These are phyloP conservation scores for Saturnia japonica DNA, from an alignment of 2,888 invertebrate species.

Conservation along the genomic window DNA sequence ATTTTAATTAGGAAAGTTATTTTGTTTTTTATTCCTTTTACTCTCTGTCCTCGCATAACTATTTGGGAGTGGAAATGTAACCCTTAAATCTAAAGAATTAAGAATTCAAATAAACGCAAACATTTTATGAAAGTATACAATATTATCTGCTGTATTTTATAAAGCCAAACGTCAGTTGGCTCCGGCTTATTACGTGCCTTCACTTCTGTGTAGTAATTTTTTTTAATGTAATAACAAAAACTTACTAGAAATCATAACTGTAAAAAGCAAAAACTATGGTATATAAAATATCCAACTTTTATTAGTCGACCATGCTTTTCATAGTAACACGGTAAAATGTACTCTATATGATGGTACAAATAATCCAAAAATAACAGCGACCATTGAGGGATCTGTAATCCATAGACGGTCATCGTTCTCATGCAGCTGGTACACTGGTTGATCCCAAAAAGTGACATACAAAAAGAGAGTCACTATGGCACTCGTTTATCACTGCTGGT, in stretches of 20 bases:
- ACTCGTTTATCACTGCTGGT: too few relatives aligned
- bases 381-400: too few relatives aligned
- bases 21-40: constrained; percentile 46
- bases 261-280: neutral
- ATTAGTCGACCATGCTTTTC: neutral
- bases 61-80: constrained; percentile 23
- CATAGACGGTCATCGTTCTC: too few relatives aligned
- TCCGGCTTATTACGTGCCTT: constrained; percentile 37
- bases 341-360: too few relatives aligned
- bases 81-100: constrained; percentile 21
- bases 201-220: constrained; percentile 33
- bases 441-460: too few relatives aligned
- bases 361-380: too few relatives aligned
- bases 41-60: constrained; percentile 34
- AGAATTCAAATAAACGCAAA: constrained; percentile 22
- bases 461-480: too few relatives aligned
- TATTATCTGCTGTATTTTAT: constrained; percentile 44
- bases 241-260: neutral
- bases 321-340: too few relatives aligned
- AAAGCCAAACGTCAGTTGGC: constrained; percentile 39
- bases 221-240: constrained; percentile 12
- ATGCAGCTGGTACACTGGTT: too few relatives aligned
- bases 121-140: constrained; percentile 26
- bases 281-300: neutral
- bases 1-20: constrained; percentile 70